Evolutionary conservation across 2,797 vertebrate species (phyloP).

Genomic region (Kryptolebias ocellatus): DNA sequence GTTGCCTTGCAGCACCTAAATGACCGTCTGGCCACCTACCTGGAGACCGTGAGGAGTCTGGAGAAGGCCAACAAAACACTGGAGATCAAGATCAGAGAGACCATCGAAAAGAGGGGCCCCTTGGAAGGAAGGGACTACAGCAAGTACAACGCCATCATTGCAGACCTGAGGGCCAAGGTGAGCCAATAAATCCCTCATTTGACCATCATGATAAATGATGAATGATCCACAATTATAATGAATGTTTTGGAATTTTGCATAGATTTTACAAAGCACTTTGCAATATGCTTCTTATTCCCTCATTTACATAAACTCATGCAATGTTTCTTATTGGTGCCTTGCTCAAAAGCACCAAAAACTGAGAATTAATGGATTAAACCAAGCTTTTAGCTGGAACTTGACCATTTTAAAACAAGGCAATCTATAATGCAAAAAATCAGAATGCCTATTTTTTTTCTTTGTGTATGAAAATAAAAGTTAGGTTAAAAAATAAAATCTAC

Average conservation of each 20-base stretch:
- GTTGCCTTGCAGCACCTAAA: conserved; percentile 89
- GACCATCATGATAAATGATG: background rate
- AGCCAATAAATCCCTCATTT: conserved; percentile 36
- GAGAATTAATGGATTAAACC: too few species aligned
- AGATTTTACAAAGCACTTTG: background rate
- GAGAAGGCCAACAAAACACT: conserved; percentile 84
- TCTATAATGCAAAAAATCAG: too few species aligned
- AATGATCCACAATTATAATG: background rate
- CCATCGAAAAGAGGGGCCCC: conserved; percentile 84
- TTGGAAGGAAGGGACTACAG: conserved; percentile 79
- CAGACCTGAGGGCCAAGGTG: conserved; percentile 87
- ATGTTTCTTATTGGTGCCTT: background rate
- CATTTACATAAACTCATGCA: background rate
- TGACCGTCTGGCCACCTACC: conserved; percentile 88
- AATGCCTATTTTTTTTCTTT: too few species aligned
- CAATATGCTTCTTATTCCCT: background rate
- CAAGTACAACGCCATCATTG: conserved; percentile 78
- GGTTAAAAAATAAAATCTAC: too few species aligned
- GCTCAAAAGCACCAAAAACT: too few species aligned
- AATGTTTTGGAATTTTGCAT: background rate
- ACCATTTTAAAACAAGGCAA: too few species aligned
- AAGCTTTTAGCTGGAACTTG: too few species aligned
- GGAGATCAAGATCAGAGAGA: conserved; percentile 87
- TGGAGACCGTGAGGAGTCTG: conserved; percentile 87
- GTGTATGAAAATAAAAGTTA: too few species aligned